Evolutionary conservation across 2,797 vertebrate species (phyloP), one percentile per base, ranked within the genome.

Genomic region (Micropoecilia bifurca): DNA sequence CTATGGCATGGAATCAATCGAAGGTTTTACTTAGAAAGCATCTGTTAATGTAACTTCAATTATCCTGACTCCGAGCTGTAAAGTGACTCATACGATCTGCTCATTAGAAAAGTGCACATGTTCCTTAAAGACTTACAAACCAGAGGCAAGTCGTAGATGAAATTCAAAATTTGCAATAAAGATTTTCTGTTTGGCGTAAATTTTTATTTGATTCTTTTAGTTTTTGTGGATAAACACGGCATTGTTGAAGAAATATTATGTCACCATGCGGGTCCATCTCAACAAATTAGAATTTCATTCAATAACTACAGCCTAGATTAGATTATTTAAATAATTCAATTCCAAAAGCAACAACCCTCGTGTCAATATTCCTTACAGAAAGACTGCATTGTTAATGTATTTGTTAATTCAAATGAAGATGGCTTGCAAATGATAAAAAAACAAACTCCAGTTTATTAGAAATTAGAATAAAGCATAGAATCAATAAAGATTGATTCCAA

Each of bases 11-110:
- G 88, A 91, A 89, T 88, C 90, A 90, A 81, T 88, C 80, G 79
- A 61, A 76, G 82, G 77, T 87, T 95, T 94, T 94, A 95, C 91
- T 92, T 79, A 87, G 91, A 87, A 73, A 20, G 81, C 87, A 90
- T 92, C 85, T 89, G 81, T 89, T 90, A 90, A 91, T 91, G 88
- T 85, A 83, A 75, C 88, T 77, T 77, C 47, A 71, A 46, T 76
- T 75, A 77, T 87, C 88, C 84, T 82, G 73, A 43, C 61, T 84
- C 87, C 86, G 88, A 85, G 81, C 90, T 89, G 81, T 69, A 83
- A 82, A 88, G 80, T 85, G 30, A 80, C 71, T 73, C 77, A 76
- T 88, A 83, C 89, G 90, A 79, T 69, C 73, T 53, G 9, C 75
- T 36, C 77, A 71, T 46, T 45, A 71, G 25, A 41, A 45, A 53